A percentile compares a stretch with the other conserved stretches of the same genome.
phyloP scores from a whole-genome alignment of 2,888 invertebrate genomes.

The Abrostola tripartita region DNA sequence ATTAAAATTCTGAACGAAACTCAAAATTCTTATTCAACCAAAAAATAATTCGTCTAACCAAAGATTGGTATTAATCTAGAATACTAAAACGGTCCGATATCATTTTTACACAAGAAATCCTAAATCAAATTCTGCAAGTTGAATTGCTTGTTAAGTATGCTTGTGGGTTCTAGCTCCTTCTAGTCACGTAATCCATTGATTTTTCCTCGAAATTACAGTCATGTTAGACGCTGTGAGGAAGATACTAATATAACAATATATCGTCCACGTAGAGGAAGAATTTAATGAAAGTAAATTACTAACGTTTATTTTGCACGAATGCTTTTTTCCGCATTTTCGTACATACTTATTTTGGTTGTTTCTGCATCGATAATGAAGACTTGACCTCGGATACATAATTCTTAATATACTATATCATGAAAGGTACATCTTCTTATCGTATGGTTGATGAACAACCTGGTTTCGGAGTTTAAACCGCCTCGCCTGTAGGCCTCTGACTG shows the following conservation, averaged over 20 bases:
- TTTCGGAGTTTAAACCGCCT: too few species aligned
- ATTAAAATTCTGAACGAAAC: conserved; percentile 18
- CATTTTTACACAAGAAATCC: conserved; percentile 50
- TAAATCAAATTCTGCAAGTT: conserved; percentile 60
- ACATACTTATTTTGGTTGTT: too few species aligned
- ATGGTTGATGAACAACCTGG: too few species aligned
- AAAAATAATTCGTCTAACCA: conserved; percentile 26
- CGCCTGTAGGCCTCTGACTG: too few species aligned
- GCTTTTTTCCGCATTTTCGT: too few species aligned
- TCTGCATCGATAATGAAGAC: too few species aligned
- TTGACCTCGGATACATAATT: too few species aligned
- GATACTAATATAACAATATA: not conserved
- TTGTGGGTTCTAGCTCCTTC: conserved; percentile 27
- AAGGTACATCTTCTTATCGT: too few species aligned
- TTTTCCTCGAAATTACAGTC: conserved; percentile 51
- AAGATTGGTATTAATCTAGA: conserved; percentile 54
- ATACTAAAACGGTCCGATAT: conserved; percentile 54
- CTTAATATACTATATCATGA: too few species aligned
- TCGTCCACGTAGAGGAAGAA: too few species aligned
- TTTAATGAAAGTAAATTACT: too few species aligned
- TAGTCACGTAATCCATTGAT: conserved; percentile 65
- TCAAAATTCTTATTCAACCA: conserved; percentile 15
- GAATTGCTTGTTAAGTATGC: conserved; percentile 58
- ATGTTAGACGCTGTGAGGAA: conserved; percentile 9
- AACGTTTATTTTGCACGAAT: too few species aligned